phyloP scores from a whole-genome alignment of 2,888 invertebrate genomes.

The Aphidius colemani region DNA sequence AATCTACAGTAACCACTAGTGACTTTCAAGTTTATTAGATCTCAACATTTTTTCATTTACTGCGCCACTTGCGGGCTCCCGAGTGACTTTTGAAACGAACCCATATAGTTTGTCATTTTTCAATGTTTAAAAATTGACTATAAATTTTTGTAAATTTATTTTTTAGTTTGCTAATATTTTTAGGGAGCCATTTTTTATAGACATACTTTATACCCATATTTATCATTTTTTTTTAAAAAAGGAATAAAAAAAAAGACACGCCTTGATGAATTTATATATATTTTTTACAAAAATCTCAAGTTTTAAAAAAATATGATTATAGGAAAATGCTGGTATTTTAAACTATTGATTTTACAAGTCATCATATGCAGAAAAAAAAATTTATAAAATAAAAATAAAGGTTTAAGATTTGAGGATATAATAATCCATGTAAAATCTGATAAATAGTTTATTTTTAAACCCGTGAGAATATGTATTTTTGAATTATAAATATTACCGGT shows the following conservation, averaged over 20 bases:
- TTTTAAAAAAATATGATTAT: not conserved
- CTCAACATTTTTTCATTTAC: too few relatives aligned
- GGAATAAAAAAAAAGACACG: too few relatives aligned
- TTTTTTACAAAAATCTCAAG: not conserved
- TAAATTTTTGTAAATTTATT: not conserved
- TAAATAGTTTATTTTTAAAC: conserved; percentile 16
- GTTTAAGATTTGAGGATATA: too few relatives aligned
- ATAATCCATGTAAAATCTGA: not conserved
- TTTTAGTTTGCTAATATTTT: not conserved
- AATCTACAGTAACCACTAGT: too few relatives aligned
- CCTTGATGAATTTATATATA: not conserved
- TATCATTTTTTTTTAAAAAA: too few relatives aligned
- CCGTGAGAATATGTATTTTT: conserved; percentile 36
- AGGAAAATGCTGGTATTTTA: not conserved
- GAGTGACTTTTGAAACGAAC: too few relatives aligned
- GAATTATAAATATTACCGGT: conserved; percentile 22
- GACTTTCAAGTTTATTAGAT: too few relatives aligned
- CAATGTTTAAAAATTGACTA: too few relatives aligned
- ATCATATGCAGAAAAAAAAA: not conserved
- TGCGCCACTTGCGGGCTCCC: too few relatives aligned
- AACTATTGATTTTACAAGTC: too few relatives aligned
- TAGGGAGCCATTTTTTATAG: not conserved
- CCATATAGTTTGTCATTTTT: too few relatives aligned
- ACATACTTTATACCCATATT: not conserved
- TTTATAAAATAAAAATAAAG: too few relatives aligned